phyloP scores from a whole-genome alignment of 2,113 vertebrate species.

The Rhagologus leucostigma region DNA sequence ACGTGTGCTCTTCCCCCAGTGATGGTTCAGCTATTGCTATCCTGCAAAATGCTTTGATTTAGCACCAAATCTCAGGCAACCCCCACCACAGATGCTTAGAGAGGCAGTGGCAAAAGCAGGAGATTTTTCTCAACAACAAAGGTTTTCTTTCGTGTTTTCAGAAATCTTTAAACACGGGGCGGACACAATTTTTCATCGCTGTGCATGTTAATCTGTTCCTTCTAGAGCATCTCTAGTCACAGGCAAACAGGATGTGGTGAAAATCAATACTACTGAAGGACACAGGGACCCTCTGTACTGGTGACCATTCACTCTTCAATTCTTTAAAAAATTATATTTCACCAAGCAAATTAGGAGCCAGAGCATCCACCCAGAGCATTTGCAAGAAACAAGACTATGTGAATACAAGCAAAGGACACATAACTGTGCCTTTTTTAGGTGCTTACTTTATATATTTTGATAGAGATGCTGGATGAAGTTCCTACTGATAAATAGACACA shows the following conservation, averaged over 20 bases:
- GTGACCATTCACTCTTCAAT: background rate
- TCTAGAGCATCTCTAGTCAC: background rate
- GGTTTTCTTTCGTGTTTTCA: background rate
- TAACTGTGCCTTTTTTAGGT: background rate
- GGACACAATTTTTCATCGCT: background rate
- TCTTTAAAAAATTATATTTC: background rate
- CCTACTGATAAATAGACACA: background rate
- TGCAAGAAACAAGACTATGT: background rate
- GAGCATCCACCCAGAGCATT: background rate
- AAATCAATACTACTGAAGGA: background rate
- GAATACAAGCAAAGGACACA: background rate
- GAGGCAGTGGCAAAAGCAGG: background rate
- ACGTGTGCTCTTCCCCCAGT: background rate
- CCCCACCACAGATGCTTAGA: background rate
- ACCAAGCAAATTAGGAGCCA: background rate
- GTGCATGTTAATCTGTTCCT: fast-evolving
- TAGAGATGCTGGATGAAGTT: background rate
- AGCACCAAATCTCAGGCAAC: background rate
- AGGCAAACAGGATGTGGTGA: background rate
- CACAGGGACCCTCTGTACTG: background rate
- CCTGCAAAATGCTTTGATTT: constrained; percentile 29
- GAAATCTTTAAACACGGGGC: background rate
- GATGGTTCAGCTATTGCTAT: background rate
- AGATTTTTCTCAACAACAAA: background rate
- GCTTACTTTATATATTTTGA: background rate